Evolutionary conservation across 2,888 invertebrate genomes (phyloP).

Genomic region (Parnassius glacialis): DNA sequence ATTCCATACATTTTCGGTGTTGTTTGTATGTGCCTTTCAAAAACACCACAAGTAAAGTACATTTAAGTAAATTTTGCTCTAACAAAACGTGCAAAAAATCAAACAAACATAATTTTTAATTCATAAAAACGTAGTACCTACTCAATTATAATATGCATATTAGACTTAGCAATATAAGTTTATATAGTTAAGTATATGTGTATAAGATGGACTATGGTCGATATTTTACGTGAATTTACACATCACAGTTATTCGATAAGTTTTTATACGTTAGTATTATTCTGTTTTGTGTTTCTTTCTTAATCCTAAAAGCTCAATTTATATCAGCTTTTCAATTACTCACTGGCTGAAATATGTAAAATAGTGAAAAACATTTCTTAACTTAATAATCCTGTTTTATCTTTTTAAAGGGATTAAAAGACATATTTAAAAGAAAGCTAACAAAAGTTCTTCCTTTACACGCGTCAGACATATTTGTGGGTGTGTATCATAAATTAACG

Average conservation of each 20-base stretch:
- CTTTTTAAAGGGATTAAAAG: too few species aligned
- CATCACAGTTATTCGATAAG: conserved; percentile 41
- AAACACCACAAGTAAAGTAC: conserved; percentile 6
- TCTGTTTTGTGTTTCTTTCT: neutral
- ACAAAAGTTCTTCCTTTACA: too few species aligned
- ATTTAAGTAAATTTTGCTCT: conserved; percentile 8
- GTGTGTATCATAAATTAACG: conserved; percentile 15
- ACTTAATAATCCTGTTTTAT: too few species aligned
- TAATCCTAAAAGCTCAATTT: too few species aligned
- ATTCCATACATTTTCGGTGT: too few species aligned
- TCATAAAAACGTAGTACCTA: too few species aligned
- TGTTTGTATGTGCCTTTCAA: too few species aligned
- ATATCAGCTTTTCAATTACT: neutral
- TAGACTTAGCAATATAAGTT: neutral
- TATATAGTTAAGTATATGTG: conserved; percentile 7
- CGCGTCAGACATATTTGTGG: neutral
- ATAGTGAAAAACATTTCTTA: neutral
- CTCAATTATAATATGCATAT: too few species aligned
- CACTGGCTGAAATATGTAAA: neutral
- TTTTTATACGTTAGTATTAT: conserved; percentile 15
- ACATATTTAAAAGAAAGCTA: too few species aligned
- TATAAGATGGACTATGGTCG: conserved; percentile 52
- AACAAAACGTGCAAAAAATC: neutral
- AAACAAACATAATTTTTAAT: neutral
- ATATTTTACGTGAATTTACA: conserved; percentile 42